Base-by-base conservation (phyloP, 2,888 invertebrate species). In the Lasiommata megera region DNA sequence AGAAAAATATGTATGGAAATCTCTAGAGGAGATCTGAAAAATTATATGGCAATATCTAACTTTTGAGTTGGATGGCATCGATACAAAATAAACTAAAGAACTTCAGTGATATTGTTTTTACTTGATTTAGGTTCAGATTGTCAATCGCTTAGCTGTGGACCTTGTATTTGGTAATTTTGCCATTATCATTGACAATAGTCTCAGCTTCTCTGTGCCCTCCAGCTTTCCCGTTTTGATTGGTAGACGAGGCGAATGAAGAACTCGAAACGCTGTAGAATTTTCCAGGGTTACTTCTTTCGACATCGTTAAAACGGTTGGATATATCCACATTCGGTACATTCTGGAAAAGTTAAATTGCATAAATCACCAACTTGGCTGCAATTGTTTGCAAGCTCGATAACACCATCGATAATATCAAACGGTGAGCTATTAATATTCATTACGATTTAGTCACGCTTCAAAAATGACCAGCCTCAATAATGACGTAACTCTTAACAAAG, bases 111-210 rank as follows among this genome's bases (percentile, higher is more conserved):
- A 14, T 5, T 12, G 12, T 37, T 37, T 12, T 37, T 37, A 11
- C 11, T 11, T 3, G 11, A 9, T 11, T 34, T 11, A 34, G 34
- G 34, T 11, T 34, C 11, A 11, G 34, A 11, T 1, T 11, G 34
- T 11, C 34, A 11, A 11, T 12, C 9, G 12, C 28, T 76, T 81
- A 87, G 53, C 63, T 80, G 12, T 75, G 62, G 5, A 93, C 92
- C 36, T 88, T 88, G 71, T 94, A 94, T 46, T 92, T 91, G 54
- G 93, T 93, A 40, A 95, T 73, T 73, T 93, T 94, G 62, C 96
- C 96, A 72, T 96, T 95, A 68, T 95, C 93, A 72, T 96, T 94
- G 53, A 95, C 88, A 0, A 92, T 87, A 7, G 95, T 94, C 41
- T 93, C 85, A 0, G 95, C 93, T 44, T 91, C 88, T 62, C 94